Evolutionary conservation across 2,888 invertebrate genomes (phyloP).

Genomic region (Apamea epomidion): DNA sequence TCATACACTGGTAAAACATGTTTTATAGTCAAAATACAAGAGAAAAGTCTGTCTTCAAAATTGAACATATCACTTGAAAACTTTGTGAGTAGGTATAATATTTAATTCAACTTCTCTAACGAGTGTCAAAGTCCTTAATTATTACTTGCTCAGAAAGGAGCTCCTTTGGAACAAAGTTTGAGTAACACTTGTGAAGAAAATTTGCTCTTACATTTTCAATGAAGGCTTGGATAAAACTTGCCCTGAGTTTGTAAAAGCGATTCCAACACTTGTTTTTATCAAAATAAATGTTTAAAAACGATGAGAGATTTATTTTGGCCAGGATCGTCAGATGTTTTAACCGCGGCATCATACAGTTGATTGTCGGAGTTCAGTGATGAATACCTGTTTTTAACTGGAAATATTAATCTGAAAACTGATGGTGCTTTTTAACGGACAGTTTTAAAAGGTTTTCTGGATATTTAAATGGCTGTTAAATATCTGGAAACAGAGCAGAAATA

Average conservation of each 20-base stretch:
- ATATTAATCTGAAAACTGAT: conserved; percentile 9
- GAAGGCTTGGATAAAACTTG: conserved; percentile 42
- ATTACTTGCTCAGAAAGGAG: conserved; percentile 10
- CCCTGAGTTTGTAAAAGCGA: conserved; percentile 41
- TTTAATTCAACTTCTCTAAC: conserved; percentile 9
- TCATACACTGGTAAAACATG: background rate
- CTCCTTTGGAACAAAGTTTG: conserved; percentile 39
- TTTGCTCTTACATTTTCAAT: conserved; percentile 58
- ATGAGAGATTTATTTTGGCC: conserved; percentile 9
- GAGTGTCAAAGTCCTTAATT: conserved; percentile 25
- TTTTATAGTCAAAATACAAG: background rate
- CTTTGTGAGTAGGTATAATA: background rate
- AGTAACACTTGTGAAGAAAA: conserved; percentile 35
- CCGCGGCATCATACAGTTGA: conserved; percentile 17
- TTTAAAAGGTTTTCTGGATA: background rate
- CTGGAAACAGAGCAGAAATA: background rate
- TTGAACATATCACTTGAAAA: background rate
- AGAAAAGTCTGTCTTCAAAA: background rate
- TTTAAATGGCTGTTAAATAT: conserved; percentile 10
- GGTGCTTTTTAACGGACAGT: conserved; percentile 4
- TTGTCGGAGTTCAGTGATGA: conserved; percentile 24
- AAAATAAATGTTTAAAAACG: conserved; percentile 27
- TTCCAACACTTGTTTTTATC: conserved; percentile 52
- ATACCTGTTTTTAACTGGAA: conserved; percentile 31
- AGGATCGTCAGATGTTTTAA: conserved; percentile 44